Evolutionary conservation across 2,113 vertebrate genomes (phyloP).

Genomic region (Nettapus auritus): DNA sequence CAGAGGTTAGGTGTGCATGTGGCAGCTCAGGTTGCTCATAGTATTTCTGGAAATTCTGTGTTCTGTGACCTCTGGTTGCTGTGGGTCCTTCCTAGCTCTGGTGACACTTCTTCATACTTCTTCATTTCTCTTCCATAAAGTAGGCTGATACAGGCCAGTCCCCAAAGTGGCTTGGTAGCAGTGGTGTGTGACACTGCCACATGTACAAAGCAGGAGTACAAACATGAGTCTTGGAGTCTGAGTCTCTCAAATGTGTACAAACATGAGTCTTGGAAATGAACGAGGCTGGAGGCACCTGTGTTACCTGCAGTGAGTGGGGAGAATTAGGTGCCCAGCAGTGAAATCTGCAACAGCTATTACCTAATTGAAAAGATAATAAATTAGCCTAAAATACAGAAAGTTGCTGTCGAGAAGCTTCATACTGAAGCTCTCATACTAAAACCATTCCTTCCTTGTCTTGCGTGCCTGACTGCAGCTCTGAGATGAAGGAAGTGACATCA

Average conservation of each 20-base stretch:
- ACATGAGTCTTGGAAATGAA: fast-evolving
- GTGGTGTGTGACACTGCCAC: fast-evolving
- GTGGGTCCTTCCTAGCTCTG: background rate
- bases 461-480: fast-evolving
- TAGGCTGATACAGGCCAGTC: background rate
- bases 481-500: background rate
- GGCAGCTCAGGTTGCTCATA: background rate
- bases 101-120: background rate
- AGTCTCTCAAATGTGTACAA: too few species aligned
- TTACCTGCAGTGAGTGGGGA: background rate
- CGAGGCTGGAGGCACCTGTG: background rate
- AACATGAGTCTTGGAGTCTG: fast-evolving
- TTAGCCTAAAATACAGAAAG: background rate
- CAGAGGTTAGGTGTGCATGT: fast-evolving
- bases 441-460: background rate
- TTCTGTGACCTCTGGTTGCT: background rate
- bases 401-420: background rate
- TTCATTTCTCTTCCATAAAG: background rate
- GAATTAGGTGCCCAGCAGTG: background rate
- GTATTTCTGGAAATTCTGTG: background rate
- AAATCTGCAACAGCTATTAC: background rate
- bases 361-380: background rate
- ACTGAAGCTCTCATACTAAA: background rate
- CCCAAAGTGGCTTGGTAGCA: background rate
- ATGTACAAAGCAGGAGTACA: background rate